These are phyloP conservation scores for Rhabdomys pumilio DNA, from an alignment of 2,797 vertebrate genomes.

Conservation along the genomic window DNA sequence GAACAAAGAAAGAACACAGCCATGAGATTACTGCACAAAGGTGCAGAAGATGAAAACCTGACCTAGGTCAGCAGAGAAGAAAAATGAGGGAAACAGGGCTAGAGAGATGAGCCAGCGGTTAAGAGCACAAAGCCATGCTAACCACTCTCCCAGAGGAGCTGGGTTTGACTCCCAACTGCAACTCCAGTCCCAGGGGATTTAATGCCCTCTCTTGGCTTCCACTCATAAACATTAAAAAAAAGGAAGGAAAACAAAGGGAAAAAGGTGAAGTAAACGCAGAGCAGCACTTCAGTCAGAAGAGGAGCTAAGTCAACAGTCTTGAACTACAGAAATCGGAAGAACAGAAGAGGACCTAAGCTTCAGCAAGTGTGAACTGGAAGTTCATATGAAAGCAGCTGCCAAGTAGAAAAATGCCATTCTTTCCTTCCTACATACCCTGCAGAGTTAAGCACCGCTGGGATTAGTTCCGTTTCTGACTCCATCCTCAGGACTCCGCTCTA, in stretches of 20 bases:
- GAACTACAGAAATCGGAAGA: constrained; percentile 57
- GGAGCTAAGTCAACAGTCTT: constrained; percentile 14
- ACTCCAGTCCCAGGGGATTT: background rate
- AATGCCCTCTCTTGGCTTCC: background rate
- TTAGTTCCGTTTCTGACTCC: background rate
- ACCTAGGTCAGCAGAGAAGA: constrained; percentile 40
- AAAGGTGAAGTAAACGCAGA: constrained; percentile 36
- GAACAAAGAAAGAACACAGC: constrained; percentile 64
- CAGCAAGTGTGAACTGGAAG: constrained; percentile 48
- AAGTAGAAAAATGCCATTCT: constrained; percentile 46
- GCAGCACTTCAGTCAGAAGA: constrained; percentile 34
- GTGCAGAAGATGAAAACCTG: constrained; percentile 44
- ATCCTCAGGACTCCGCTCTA: constrained; percentile 37
- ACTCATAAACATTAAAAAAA: background rate
- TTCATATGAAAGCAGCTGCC: background rate
- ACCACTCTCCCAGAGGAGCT: background rate
- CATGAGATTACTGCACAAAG: constrained; percentile 23
- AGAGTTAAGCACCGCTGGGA: background rate
- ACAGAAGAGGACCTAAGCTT: constrained; percentile 51
- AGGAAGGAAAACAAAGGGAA: background rate
- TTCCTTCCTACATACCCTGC: background rate
- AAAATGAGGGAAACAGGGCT: background rate
- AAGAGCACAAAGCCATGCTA: background rate
- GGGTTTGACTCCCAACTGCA: background rate
- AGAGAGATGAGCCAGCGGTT: background rate